Evolutionary conservation across 2,888 invertebrate species (phyloP), one percentile per base, ranked within the genome.

Genomic region (Diachrysia chrysitis): DNA sequence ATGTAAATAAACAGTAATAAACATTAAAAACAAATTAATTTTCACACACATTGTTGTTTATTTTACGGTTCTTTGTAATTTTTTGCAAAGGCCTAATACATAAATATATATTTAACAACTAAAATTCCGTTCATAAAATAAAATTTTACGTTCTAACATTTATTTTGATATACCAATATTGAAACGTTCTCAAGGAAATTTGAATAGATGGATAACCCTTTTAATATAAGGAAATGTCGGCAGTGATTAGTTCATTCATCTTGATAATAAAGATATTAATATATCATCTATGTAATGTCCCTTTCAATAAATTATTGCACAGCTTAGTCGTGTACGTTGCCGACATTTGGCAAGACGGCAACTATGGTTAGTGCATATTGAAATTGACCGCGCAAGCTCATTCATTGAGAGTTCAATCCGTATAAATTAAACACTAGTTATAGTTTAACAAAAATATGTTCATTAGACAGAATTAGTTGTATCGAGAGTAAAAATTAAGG

Each of bases 191-290:
- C 32, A 35, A 16, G n/a, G 19, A 29, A 64, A 76, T 42, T 16
- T 4, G 14, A 29, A 58, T 55, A n/a, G 0, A 66, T 66, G 56
- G 66, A 6, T 19, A 66, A 58, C 23, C n/a, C 48, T 64, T 51
- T 12, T 55, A 12, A 56, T 21, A 68, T 35, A 29, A 78, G 78
- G 76, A 73, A 80, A 80, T 78, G 71, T 70, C 76, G 64, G 35
- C 54, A 19, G 10, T 69, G 71, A 76, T 68, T 71, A 72, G 72
- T 70, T 51, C 23, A 79, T 76, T 79, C 71, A 62, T 71, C 61
- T 69, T 68, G 63, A 61, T 67, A 60, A 48, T 64, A 69, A 35
- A 71, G 56, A 63, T 54, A 69, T 60, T 53, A 63, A 66, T 73
- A 67, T 63, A 63, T 67, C 37, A 59, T 32, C 19, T 12, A 17